Conservation (phyloP, 2,888 invertebrate genomes). For the Mongoloraphidia duomilia region DNA sequence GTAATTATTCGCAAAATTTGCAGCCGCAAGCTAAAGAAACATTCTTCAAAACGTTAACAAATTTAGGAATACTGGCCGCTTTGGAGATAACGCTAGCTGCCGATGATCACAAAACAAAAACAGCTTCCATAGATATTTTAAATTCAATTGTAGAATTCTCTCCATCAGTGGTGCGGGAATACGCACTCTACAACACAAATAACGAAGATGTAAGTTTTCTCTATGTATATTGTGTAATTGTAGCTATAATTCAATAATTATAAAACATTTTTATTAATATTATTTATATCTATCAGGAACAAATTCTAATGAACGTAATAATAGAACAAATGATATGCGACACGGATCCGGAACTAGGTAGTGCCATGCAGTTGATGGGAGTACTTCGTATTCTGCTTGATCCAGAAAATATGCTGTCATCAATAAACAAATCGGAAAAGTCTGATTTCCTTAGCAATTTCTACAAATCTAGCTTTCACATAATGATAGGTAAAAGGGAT, state of each 20-base stretch:
- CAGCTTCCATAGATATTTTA: constrained; percentile 94
- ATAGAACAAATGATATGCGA: constrained; percentile 98
- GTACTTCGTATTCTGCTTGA: constrained; percentile 85
- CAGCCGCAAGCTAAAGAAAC: constrained; percentile 94
- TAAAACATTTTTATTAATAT: background rate
- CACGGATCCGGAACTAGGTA: constrained; percentile 91
- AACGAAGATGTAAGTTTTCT: constrained; percentile 62
- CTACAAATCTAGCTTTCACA: constrained; percentile 96
- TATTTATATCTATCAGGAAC: constrained; percentile 50
- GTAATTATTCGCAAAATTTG: constrained; percentile 95
- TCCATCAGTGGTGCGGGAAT: constrained; percentile 92
- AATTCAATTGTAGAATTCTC: constrained; percentile 97
- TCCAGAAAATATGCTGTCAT: constrained; percentile 94
- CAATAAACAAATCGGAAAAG: constrained; percentile 89
- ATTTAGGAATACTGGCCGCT: constrained; percentile 76
- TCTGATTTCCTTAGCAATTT: constrained; percentile 97
- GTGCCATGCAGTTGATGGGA: constrained; percentile 93
- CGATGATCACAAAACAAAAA: constrained; percentile 88
- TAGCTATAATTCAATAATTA: background rate
- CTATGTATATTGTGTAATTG: constrained; percentile 3
- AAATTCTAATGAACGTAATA: constrained; percentile 88
- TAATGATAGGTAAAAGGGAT: constrained; percentile 61
- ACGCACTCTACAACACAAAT: constrained; percentile 83
- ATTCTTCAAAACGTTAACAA: constrained; percentile 89
- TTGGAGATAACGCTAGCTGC: constrained; percentile 81